Evolutionary conservation across 2,888 invertebrate genomes (phyloP).

Genomic region (Antitype chi): DNA sequence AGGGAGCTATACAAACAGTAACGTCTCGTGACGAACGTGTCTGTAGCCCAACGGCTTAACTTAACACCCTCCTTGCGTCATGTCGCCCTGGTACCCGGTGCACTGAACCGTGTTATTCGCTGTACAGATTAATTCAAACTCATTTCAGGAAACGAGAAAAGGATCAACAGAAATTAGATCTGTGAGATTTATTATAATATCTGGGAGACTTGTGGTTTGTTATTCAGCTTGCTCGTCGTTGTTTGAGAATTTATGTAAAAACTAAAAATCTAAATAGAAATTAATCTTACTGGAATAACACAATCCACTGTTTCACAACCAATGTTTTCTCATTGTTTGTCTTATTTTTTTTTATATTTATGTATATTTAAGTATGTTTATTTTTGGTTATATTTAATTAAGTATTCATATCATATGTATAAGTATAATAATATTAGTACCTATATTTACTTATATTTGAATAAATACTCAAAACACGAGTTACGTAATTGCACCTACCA

Average conservation of each 20-base stretch:
- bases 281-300: conserved; percentile 21
- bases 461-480: no score
- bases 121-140: conserved; percentile 61
- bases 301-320: no score
- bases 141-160: conserved; percentile 53
- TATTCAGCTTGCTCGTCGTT: conserved; percentile 4
- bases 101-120: conserved; percentile 66
- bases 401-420: no score
- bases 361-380: no score
- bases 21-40: conserved; percentile 47
- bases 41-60: conserved; percentile 59
- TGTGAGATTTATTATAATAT: conserved; percentile 34
- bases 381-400: no score
- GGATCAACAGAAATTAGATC: conserved; percentile 47
- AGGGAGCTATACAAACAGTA: conserved; percentile 34
- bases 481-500: no score
- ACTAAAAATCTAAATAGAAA: conserved; percentile 19
- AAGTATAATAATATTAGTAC: no score
- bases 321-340: no score
- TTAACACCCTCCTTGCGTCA: conserved; percentile 60
- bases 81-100: conserved; percentile 66
- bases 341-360: no score
- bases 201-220: conserved; percentile 28
- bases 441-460: no score
- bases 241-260: conserved; percentile 15